phyloP scores from a whole-genome alignment of 2,888 invertebrate genomes.

The Asteroscopus sphinx region DNA sequence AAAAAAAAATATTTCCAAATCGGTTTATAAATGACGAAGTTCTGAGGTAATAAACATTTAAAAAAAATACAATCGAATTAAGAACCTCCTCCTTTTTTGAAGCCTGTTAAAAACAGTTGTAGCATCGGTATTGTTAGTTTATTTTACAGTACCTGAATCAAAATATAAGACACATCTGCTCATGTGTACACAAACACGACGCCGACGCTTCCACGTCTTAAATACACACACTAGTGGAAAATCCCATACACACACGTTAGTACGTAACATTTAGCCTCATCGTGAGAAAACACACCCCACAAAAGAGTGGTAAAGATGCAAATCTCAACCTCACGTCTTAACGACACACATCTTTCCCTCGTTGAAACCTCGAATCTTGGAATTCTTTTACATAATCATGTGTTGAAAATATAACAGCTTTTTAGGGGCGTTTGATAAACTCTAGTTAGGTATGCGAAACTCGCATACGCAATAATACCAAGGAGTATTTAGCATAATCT shows the following conservation, averaged over 20 bases:
- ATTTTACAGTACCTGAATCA: too few species aligned
- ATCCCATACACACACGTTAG: slow-evolving; percentile 1
- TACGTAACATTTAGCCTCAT: slow-evolving; percentile 63
- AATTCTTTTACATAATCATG: slow-evolving; percentile 89
- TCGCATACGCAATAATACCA: slow-evolving; percentile 77
- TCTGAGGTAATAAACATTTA: too few species aligned
- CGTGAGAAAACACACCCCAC: slow-evolving; percentile 77
- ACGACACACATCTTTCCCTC: slow-evolving; percentile 83
- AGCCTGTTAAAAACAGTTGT: too few species aligned
- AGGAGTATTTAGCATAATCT: slow-evolving; percentile 86
- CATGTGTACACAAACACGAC: background rate
- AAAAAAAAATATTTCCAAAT: too few species aligned
- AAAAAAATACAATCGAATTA: too few species aligned
- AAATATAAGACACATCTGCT: too few species aligned
- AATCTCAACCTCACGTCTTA: slow-evolving; percentile 82
- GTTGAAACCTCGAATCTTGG: slow-evolving; percentile 78
- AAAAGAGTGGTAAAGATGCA: slow-evolving; percentile 81
- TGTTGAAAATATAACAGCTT: slow-evolving; percentile 88
- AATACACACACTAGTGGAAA: slow-evolving; percentile 4
- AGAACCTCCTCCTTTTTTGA: too few species aligned
- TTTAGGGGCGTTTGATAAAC: slow-evolving; percentile 81
- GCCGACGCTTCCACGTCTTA: too few species aligned
- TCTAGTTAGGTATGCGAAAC: slow-evolving; percentile 76
- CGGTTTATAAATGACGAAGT: too few species aligned
- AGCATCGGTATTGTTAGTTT: too few species aligned